Conservation (phyloP, 2,113 vertebrate species). For the Zapus hudsonius region DNA sequence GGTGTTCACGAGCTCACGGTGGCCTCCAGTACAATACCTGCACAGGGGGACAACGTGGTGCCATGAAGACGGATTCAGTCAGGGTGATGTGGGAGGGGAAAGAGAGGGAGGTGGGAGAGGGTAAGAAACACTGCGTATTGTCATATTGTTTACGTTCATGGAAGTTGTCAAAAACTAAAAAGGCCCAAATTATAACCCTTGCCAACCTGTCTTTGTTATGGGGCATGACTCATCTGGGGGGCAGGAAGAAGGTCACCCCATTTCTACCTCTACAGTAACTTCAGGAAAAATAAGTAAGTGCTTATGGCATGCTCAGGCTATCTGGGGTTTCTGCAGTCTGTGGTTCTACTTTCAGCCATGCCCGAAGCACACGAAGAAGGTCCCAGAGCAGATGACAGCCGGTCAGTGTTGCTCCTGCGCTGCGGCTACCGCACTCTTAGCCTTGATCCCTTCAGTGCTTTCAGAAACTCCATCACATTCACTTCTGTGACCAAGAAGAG, state of each 20-base stretch:
- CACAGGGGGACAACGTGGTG: no score
- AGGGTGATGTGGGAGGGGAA: no score
- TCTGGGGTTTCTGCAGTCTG: not conserved
- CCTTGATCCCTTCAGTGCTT: not conserved
- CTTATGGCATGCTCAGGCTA: not conserved
- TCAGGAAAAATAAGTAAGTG: not conserved
- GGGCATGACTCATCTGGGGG: no score
- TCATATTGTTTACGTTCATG: no score
- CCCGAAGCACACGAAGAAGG: not conserved
- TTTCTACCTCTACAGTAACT: not conserved
- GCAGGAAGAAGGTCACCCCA: no score
- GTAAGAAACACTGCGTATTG: no score
- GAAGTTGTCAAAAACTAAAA: not conserved
- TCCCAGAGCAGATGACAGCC: fast-evolving
- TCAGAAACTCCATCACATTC: no score
- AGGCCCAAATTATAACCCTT: not conserved
- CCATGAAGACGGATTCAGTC: no score
- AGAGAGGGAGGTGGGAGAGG: no score
- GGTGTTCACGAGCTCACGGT: no score
- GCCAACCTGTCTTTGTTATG: not conserved
- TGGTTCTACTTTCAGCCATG: not conserved
- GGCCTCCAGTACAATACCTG: no score
- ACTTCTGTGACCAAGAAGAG: not conserved
- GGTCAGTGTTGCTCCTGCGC: not conserved
- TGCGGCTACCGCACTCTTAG: fast-evolving